These are phyloP conservation scores for Umimayanthus chanpuru DNA, from an alignment of 92 coral and sea anemone species.

Conservation along the genomic window DNA sequence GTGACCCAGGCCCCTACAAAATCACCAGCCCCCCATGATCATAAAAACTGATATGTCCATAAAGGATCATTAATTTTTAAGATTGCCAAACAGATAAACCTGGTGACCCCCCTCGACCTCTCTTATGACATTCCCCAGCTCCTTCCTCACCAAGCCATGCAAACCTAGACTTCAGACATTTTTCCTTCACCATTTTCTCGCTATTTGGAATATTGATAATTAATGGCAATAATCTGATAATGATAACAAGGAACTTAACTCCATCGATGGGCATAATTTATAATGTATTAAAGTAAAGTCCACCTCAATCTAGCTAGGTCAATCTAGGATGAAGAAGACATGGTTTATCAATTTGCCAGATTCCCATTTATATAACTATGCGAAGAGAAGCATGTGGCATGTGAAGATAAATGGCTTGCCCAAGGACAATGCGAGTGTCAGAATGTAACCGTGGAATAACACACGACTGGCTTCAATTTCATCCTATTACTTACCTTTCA, in stretches of 20 bases:
- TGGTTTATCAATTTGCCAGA: not conserved
- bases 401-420: not conserved
- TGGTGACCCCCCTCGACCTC: constrained; percentile 9
- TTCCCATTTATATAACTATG: not conserved
- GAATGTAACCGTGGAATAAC: not conserved
- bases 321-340: constrained; percentile 4
- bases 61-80: constrained; percentile 1
- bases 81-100: constrained; percentile 5
- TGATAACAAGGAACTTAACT: constrained; percentile 3
- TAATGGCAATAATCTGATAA: constrained; percentile 2
- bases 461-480: not conserved
- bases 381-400: not conserved
- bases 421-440: not conserved
- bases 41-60: constrained; percentile 2
- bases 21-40: constrained; percentile 8
- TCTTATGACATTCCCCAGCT: constrained; percentile 6
- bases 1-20: constrained; percentile 8
- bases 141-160: constrained; percentile 8
- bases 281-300: constrained; percentile 1
- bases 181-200: constrained; percentile 5
- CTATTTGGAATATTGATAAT: constrained; percentile 1
- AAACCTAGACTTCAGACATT: constrained; percentile 4
- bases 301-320: constrained; percentile 6
- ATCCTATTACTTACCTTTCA: not conserved
- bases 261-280: constrained; percentile 5